Evolutionary conservation across 2,113 vertebrate genomes (phyloP).

Genomic region (Nettapus auritus): DNA sequence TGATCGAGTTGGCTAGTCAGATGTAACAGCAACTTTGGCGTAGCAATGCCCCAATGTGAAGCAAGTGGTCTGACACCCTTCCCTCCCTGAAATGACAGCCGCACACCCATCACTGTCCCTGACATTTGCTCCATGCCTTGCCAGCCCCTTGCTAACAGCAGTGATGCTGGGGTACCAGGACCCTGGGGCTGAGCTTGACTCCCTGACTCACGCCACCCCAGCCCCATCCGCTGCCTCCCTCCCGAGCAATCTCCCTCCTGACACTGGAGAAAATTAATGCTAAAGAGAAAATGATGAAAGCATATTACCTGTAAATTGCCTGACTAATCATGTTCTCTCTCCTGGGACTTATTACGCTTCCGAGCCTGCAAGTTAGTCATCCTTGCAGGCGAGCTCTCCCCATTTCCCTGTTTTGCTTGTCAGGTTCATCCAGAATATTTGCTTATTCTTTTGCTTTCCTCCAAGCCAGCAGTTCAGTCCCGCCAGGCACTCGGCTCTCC

Average conservation of each 20-base stretch:
- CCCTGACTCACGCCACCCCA: too few relatives aligned
- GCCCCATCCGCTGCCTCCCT: rapidly evolving
- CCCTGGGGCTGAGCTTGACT: neutral
- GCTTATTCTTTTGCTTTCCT: conserved; percentile 5
- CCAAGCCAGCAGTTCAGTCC: conserved; percentile 21
- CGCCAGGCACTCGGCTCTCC: neutral
- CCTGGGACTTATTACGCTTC: neutral
- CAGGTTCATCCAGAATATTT: conserved; percentile 47
- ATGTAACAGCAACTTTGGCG: neutral
- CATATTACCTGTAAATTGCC: conserved; percentile 52
- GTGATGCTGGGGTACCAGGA: rapidly evolving
- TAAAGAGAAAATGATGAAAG: conserved; percentile 52
- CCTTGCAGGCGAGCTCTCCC: conserved; percentile 25
- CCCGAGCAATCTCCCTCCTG: neutral
- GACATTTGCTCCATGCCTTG: neutral
- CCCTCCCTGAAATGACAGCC: neutral
- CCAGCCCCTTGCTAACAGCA: neutral
- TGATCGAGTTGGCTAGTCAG: neutral
- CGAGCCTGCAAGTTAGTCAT: conserved; percentile 2
- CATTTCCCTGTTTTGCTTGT: neutral
- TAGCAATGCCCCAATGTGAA: neutral
- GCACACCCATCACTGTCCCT: neutral
- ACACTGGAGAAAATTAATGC: neutral
- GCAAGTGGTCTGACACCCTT: neutral
- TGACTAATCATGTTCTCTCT: conserved; percentile 47